Evolutionary conservation across 2,113 vertebrate species (phyloP).

Genomic region (Eidolon helvum): DNA sequence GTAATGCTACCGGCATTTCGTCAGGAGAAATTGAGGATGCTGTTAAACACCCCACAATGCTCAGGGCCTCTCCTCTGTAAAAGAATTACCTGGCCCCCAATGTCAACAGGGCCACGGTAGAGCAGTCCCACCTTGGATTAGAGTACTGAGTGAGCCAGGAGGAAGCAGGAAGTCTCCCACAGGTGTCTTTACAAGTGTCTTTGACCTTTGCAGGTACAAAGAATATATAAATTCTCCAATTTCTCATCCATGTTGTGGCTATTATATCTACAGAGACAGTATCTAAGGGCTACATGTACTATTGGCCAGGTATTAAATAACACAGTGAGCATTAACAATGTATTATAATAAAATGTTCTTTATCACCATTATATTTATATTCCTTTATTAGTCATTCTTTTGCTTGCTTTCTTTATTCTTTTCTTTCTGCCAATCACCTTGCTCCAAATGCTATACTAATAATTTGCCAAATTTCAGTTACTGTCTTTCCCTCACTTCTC

Average conservation of each 20-base stretch:
- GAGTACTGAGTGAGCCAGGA: not conserved
- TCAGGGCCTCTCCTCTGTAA: not conserved
- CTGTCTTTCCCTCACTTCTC: not conserved
- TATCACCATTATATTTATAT: not conserved
- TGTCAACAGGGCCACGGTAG: no score
- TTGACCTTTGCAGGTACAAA: not conserved
- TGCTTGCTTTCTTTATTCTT: not conserved
- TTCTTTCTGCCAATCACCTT: not conserved
- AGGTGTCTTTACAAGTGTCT: no score
- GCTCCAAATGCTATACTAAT: not conserved
- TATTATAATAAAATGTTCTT: conserved; percentile 14
- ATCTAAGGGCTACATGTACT: not conserved
- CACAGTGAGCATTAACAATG: conserved; percentile 48
- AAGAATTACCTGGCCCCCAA: not conserved
- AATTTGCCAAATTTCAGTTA: not conserved
- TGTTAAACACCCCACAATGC: not conserved
- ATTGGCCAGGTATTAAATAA: conserved; percentile 36
- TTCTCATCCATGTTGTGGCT: not conserved
- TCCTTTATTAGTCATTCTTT: not conserved
- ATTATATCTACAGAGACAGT: not conserved
- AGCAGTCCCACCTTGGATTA: not conserved
- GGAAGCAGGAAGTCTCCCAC: not conserved
- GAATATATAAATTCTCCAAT: not conserved
- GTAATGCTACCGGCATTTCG: not conserved
- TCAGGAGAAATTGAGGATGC: not conserved